Conservation (phyloP, 2,113 vertebrate species). For the Phoenicopterus ruber region DNA sequence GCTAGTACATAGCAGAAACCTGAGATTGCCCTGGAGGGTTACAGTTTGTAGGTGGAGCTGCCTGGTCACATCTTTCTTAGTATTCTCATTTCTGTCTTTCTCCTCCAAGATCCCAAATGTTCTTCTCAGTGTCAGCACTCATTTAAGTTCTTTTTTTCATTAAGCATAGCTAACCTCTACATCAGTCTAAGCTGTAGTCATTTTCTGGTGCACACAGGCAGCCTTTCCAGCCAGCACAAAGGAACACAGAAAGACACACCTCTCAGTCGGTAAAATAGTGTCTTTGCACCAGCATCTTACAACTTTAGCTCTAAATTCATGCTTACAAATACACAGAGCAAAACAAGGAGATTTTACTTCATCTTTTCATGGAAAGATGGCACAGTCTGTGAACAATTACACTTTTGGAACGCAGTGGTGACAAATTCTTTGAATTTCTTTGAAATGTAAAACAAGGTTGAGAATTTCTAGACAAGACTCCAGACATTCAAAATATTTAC, state of each 20-base stretch:
- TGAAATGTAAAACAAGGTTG: neutral
- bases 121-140: neutral
- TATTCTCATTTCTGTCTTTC: neutral
- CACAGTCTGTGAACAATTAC: neutral
- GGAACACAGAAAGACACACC: neutral
- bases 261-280: neutral
- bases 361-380: neutral
- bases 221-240: neutral
- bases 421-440: neutral
- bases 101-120: neutral
- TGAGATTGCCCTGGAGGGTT: conserved; percentile 9
- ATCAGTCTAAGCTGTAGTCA: neutral
- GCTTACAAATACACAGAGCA: neutral
- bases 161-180: neutral
- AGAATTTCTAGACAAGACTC: conserved; percentile 2
- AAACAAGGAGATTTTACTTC: neutral
- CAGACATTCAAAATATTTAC: neutral
- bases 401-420: neutral
- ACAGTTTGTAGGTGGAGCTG: conserved; percentile 9
- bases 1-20: conserved; percentile 1
- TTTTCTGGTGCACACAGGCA: neutral
- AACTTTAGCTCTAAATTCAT: neutral
- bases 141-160: neutral
- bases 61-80: conserved; percentile 5
- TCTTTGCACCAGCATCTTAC: neutral